phyloP scores from a whole-genome alignment of 2,113 vertebrate genomes.

The Gopherus flavomarginatus region DNA sequence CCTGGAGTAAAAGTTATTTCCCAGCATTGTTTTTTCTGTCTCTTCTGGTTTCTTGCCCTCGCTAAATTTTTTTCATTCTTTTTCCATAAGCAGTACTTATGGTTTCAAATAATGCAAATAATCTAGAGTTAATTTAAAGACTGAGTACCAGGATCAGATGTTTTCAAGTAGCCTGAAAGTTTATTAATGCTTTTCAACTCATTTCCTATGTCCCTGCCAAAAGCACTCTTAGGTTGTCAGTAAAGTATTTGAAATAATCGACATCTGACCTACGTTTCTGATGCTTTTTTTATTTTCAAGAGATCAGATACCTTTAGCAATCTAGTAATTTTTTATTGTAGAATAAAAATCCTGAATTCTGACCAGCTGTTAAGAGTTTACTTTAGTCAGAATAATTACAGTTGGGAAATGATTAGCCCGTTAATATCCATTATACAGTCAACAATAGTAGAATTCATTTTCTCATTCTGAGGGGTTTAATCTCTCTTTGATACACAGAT shows the following conservation, averaged over 20 bases:
- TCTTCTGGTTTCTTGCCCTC: neutral
- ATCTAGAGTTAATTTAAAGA: constrained; percentile 44
- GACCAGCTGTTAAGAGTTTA: constrained; percentile 5
- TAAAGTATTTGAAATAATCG: constrained; percentile 68
- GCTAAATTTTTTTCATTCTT: constrained; percentile 3
- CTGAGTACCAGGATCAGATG: constrained; percentile 60
- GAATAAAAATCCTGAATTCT: constrained; percentile 60
- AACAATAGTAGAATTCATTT: constrained; percentile 56
- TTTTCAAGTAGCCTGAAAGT: constrained; percentile 67
- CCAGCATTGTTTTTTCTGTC: neutral
- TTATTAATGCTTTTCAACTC: constrained; percentile 74
- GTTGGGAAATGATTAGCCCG: constrained; percentile 54
- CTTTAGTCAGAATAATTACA: neutral
- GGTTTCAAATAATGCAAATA: neutral
- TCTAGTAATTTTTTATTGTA: constrained; percentile 65
- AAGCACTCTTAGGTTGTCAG: constrained; percentile 63
- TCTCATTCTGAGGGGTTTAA: constrained; percentile 31
- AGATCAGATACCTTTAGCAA: constrained; percentile 54
- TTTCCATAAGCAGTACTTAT: neutral
- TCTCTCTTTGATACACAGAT: constrained; percentile 14
- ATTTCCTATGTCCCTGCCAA: constrained; percentile 75
- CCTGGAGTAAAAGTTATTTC: neutral
- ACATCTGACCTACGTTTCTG: constrained; percentile 65
- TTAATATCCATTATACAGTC: constrained; percentile 41
- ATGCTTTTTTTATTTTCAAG: constrained; percentile 55